Evolutionary conservation across 2,888 invertebrate genomes (phyloP).

Genomic region (Lutraria lutraria): DNA sequence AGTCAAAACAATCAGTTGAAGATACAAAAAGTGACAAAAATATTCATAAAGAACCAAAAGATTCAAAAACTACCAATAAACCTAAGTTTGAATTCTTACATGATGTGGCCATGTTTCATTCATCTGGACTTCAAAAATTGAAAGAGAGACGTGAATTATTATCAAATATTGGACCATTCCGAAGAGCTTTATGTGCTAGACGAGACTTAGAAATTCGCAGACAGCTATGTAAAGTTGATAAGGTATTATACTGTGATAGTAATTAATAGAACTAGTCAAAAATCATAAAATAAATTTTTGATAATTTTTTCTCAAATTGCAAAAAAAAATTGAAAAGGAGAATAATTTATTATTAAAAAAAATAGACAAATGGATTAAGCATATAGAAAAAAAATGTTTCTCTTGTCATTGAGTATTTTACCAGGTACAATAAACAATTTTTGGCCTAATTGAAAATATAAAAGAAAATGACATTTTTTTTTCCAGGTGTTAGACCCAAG

Average conservation of each 20-base stretch:
- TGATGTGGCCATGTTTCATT: constrained; percentile 84
- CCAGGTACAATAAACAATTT: no score
- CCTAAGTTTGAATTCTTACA: constrained; percentile 74
- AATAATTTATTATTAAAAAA: no score
- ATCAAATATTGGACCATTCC: constrained; percentile 91
- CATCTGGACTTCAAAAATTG: constrained; percentile 76
- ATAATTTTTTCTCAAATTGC: no score
- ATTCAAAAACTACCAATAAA: constrained; percentile 34
- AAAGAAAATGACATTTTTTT: not conserved
- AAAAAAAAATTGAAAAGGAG: no score
- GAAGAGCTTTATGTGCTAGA: constrained; percentile 93
- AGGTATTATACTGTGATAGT: constrained; percentile 70
- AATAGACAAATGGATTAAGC: no score
- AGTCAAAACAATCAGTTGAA: not conserved
- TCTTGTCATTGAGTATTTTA: no score
- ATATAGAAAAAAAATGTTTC: no score
- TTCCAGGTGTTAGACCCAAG: constrained; percentile 78
- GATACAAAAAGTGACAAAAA: not conserved
- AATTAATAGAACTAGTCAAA: no score
- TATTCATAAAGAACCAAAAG: not conserved
- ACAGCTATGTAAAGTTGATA: constrained; percentile 87
- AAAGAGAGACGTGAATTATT: constrained; percentile 88
- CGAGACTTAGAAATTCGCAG: constrained; percentile 91
- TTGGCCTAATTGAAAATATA: no score
- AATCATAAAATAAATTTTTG: no score